Percentiles rank a stretch among this genome's conserved stretches.
phyloP scores from a whole-genome alignment of 2,888 invertebrate species.

The Luffia ferchaultella region DNA sequence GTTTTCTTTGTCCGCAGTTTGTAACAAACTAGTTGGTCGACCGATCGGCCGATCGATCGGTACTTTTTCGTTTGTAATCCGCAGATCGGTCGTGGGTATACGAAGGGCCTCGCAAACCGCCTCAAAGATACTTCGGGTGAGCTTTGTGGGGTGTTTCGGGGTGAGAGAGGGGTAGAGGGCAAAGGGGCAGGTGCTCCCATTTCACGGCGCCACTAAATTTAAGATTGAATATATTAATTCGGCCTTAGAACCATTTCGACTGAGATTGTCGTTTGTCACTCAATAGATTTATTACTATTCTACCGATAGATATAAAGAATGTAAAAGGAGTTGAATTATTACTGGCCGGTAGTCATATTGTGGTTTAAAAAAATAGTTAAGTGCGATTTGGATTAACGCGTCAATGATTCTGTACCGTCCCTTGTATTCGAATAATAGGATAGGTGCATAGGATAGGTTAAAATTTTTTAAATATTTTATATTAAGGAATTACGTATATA shows the following conservation, averaged over 20 bases:
- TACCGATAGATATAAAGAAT: too few relatives aligned
- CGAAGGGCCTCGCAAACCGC: slow-evolving; percentile 27
- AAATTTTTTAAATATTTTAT: too few relatives aligned
- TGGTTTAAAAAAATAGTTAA: too few relatives aligned
- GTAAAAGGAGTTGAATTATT: too few relatives aligned
- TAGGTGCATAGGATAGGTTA: too few relatives aligned
- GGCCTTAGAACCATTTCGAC: background rate
- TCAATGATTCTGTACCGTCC: too few relatives aligned
- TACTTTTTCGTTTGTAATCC: slow-evolving; percentile 16
- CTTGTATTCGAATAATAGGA: too few relatives aligned
- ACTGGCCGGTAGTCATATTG: too few relatives aligned
- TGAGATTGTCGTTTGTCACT: background rate
- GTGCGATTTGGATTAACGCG: too few relatives aligned
- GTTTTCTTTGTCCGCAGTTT: slow-evolving; percentile 53
- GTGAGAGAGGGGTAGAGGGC: background rate
- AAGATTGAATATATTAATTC: slow-evolving; percentile 19
- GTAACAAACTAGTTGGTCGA: background rate
- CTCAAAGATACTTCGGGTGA: slow-evolving; percentile 29
- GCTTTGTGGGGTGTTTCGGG: slow-evolving; percentile 17
- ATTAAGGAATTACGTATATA: too few relatives aligned
- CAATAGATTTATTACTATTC: background rate
- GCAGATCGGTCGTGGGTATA: slow-evolving; percentile 25
- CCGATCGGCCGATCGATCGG: slow-evolving; percentile 25
- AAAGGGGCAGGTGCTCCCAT: slow-evolving; percentile 17
- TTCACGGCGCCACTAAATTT: slow-evolving; percentile 34